phyloP scores from a whole-genome alignment of 2,113 vertebrate genomes.

The Nerophis ophidion region DNA sequence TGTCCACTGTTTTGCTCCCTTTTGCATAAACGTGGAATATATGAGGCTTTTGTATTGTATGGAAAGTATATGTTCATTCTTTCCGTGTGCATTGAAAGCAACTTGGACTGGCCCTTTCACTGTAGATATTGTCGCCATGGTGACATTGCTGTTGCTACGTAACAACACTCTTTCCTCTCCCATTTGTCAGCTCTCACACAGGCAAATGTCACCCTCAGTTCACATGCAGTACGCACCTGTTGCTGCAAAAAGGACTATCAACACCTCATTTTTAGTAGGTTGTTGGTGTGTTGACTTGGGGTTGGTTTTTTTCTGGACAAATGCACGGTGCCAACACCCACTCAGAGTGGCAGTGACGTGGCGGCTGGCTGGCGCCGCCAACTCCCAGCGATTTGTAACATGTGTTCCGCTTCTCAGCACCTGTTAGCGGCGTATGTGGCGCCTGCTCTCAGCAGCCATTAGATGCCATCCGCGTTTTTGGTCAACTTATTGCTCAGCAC shows the following conservation, averaged over 20 bases:
- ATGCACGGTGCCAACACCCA: constrained; percentile 19
- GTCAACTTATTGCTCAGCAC: not conserved
- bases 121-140: constrained; percentile 51
- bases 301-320: not conserved
- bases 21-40: no score
- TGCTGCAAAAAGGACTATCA: not conserved
- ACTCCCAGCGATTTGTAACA: constrained; percentile 32
- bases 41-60: no score
- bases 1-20: no score
- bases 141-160: constrained; percentile 49
- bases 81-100: no score
- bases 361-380: constrained; percentile 40
- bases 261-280: constrained; percentile 1
- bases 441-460: constrained; percentile 10
- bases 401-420: constrained; percentile 29
- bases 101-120: constrained; percentile 21
- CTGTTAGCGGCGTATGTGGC: constrained; percentile 29
- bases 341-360: constrained; percentile 19
- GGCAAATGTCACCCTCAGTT: constrained; percentile 23
- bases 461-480: not conserved
- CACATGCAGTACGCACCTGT: not conserved
- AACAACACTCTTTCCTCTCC: constrained; percentile 16
- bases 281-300: constrained; percentile 5
- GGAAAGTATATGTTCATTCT: no score
- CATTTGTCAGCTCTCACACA: constrained; percentile 31